A percentile compares a stretch with the other conserved stretches of the same genome.
Conservation (phyloP, 1,140 invertebrate genomes). For the Zelostemma sp. region DNA sequence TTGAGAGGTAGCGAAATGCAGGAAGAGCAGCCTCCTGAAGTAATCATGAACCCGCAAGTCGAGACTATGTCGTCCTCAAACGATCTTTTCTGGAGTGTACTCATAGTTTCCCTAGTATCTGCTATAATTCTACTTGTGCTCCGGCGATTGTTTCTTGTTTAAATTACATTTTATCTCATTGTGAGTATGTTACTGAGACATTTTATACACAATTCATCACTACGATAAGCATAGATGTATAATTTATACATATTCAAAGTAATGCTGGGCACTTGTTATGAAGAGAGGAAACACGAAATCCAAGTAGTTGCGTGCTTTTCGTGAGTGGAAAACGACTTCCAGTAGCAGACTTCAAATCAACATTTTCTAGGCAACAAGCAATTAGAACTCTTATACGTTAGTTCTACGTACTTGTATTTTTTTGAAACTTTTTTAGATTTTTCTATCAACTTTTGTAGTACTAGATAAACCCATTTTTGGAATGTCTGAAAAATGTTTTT, state of each 20-base stretch:
- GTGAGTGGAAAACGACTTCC: too few relatives aligned
- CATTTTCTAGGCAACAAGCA: too few relatives aligned
- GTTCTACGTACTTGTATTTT: too few relatives aligned
- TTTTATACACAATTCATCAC: slow-evolving; percentile 28
- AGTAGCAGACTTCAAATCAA: too few relatives aligned
- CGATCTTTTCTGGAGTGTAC: slow-evolving; percentile 63
- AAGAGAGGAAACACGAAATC: background rate
- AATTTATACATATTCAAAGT: slow-evolving; percentile 5
- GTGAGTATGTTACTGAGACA: slow-evolving; percentile 9
- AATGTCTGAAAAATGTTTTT: too few relatives aligned
- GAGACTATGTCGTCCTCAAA: slow-evolving; percentile 62
- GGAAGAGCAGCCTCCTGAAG: slow-evolving; percentile 50
- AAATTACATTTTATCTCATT: slow-evolving; percentile 20
- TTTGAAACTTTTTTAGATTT: background rate
- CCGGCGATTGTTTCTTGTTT: slow-evolving; percentile 64
- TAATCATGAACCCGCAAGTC: slow-evolving; percentile 51
- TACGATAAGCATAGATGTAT: slow-evolving; percentile 8
- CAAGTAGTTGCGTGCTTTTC: background rate
- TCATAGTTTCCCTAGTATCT: slow-evolving; percentile 58
- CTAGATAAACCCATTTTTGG: too few relatives aligned
- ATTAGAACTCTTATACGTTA: too few relatives aligned
- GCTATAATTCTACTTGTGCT: slow-evolving; percentile 64
- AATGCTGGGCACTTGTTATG: background rate
- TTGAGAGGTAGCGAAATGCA: slow-evolving; percentile 31
- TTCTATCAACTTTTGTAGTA: background rate